A percentile compares a stretch with the other conserved stretches of the same genome.
These are phyloP conservation scores for Drosophila lini DNA, from an alignment of 1,140 invertebrate species.

Conservation along the genomic window DNA sequence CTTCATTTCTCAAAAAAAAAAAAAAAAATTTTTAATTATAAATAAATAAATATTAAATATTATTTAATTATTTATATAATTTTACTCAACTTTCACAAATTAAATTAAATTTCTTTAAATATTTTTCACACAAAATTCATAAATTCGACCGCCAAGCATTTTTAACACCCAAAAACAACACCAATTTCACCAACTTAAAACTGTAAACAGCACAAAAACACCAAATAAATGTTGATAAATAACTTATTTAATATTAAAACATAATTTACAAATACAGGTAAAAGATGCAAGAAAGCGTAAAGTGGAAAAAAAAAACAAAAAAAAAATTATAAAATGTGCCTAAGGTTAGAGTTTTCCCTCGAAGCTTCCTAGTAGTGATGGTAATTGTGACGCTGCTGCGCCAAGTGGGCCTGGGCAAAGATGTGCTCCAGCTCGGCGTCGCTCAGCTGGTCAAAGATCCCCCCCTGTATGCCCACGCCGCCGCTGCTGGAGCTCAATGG, in stretches of 20 bases:
- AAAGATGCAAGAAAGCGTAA: neutral
- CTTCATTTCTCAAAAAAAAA: too few relatives aligned
- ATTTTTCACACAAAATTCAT: too few relatives aligned
- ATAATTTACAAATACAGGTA: constrained; percentile 54
- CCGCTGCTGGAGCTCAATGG: constrained; percentile 31
- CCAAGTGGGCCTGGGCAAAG: constrained; percentile 73
- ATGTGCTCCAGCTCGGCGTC: constrained; percentile 78
- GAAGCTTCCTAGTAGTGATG: constrained; percentile 52
- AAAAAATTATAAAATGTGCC: constrained; percentile 16
- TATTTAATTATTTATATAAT: too few relatives aligned
- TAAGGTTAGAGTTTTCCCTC: neutral
- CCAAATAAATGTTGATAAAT: constrained; percentile 44
- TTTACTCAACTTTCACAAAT: too few relatives aligned
- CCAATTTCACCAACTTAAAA: neutral
- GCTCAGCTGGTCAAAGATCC: constrained; percentile 74
- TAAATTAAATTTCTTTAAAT: too few relatives aligned
- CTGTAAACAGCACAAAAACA: too few relatives aligned
- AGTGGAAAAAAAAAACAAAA: constrained; percentile 30
- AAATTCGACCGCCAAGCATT: too few relatives aligned
- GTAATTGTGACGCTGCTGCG: constrained; percentile 51
- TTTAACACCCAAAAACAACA: neutral
- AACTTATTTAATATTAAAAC: constrained; percentile 73
- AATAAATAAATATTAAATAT: too few relatives aligned
- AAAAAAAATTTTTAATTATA: too few relatives aligned
- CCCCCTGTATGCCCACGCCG: constrained; percentile 37